These are phyloP conservation scores for Pachyramphus minor DNA, from an alignment of 2,113 vertebrate genomes.

Conservation along the genomic window DNA sequence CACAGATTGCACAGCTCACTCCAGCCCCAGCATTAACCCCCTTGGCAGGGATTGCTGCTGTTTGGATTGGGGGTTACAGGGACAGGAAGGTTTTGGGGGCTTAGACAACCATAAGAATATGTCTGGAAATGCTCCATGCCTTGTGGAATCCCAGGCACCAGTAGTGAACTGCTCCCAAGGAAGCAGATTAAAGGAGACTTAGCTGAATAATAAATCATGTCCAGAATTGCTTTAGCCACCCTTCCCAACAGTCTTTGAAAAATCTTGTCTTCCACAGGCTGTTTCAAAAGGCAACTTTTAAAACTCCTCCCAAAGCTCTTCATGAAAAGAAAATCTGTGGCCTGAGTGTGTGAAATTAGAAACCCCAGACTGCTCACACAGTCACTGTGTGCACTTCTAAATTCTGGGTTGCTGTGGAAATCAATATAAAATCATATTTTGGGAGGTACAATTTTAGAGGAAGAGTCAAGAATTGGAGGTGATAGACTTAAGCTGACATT, in stretches of 20 bases:
- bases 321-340: background rate
- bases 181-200: background rate
- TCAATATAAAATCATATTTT: background rate
- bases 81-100: background rate
- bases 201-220: background rate
- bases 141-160: background rate
- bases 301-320: background rate
- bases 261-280: too few species aligned
- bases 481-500: background rate
- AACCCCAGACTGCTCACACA: background rate
- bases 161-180: background rate
- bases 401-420: background rate
- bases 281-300: background rate
- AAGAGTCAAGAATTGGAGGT: background rate
- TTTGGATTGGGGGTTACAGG: background rate
- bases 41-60: background rate
- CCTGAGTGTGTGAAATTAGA: background rate
- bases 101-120: background rate
- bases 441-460: background rate
- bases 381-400: background rate
- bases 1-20: background rate
- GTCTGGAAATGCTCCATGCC: background rate
- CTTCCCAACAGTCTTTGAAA: background rate
- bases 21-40: background rate
- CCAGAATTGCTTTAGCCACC: background rate